Percentiles rank a stretch among this genome's conserved stretches.
Conservation (phyloP, 2,888 invertebrate genomes). For the Drosophila neutralis region DNA sequence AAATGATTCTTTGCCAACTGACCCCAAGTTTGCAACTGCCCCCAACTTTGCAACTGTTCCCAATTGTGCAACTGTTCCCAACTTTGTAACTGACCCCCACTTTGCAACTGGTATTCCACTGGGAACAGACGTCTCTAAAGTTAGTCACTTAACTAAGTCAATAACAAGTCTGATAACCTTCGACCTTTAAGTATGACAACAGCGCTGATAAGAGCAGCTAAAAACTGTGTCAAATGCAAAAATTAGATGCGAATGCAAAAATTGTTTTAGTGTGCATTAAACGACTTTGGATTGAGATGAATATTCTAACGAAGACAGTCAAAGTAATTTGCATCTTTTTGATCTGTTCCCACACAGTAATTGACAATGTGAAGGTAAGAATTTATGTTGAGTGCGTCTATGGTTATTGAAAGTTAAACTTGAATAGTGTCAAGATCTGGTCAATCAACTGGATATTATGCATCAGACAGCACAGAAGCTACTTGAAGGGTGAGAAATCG, state of each 20-base stretch:
- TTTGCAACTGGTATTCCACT: background rate
- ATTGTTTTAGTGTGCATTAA: conserved; percentile 2
- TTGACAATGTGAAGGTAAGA: conserved; percentile 19
- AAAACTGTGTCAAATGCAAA: conserved; percentile 17
- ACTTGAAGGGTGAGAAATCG: conserved; percentile 33
- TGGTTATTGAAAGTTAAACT: background rate
- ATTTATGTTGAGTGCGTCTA: background rate
- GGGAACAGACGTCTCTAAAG: background rate
- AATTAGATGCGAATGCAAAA: background rate
- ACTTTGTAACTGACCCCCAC: background rate
- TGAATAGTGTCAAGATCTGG: conserved; percentile 17
- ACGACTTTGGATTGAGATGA: conserved; percentile 5
- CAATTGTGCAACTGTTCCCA: no score
- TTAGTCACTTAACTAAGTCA: background rate
- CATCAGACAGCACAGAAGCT: conserved; percentile 23
- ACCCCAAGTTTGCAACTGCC: no score
- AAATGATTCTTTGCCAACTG: background rate
- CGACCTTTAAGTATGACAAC: background rate
- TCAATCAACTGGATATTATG: conserved; percentile 17
- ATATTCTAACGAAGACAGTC: background rate
- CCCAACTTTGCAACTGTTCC: background rate
- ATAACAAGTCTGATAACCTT: conserved; percentile 4
- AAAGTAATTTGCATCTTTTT: conserved; percentile 5
- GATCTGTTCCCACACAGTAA: background rate
- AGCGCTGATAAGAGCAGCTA: conserved; percentile 25